phyloP scores from a whole-genome alignment of 2,888 invertebrate species.

The Orthosia incerta region DNA sequence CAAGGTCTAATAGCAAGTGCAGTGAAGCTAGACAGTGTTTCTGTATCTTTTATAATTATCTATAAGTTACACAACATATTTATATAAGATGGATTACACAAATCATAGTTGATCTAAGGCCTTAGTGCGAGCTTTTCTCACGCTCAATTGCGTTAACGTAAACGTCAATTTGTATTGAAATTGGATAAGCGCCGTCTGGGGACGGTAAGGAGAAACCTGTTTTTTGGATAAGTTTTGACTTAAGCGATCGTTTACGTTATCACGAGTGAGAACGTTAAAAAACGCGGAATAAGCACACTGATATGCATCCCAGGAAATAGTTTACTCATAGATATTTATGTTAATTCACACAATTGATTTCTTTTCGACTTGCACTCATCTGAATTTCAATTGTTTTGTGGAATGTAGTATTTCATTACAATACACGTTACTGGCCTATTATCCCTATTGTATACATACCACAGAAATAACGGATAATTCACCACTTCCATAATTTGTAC shows the following conservation, averaged over 20 bases:
- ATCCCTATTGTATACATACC: slow-evolving; percentile 17
- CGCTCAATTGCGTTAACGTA: too few relatives aligned
- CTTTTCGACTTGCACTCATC: not conserved
- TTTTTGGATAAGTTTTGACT: too few relatives aligned
- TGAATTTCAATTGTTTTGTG: slow-evolving; percentile 9
- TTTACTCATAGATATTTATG: not conserved
- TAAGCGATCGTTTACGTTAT: too few relatives aligned
- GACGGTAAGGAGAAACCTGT: too few relatives aligned
- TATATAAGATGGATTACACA: not conserved
- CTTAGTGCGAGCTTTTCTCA: too few relatives aligned
- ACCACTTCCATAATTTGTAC: not conserved
- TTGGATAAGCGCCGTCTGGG: too few relatives aligned
- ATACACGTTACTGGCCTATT: not conserved
- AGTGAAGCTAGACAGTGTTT: slow-evolving; percentile 13
- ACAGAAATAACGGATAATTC: not conserved
- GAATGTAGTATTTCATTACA: slow-evolving; percentile 1
- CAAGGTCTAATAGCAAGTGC: not conserved
- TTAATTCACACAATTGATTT: slow-evolving; percentile 1
- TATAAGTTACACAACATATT: not conserved
- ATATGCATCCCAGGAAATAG: not conserved
- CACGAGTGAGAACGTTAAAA: too few relatives aligned
- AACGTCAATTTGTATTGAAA: too few relatives aligned
- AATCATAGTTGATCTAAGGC: not conserved
- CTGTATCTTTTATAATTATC: not conserved
- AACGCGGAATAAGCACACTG: too few relatives aligned